Percentiles rank a stretch among this genome's conserved stretches.
Conservation (phyloP, 2,888 invertebrate species). For the Aspidapion aeneum region DNA sequence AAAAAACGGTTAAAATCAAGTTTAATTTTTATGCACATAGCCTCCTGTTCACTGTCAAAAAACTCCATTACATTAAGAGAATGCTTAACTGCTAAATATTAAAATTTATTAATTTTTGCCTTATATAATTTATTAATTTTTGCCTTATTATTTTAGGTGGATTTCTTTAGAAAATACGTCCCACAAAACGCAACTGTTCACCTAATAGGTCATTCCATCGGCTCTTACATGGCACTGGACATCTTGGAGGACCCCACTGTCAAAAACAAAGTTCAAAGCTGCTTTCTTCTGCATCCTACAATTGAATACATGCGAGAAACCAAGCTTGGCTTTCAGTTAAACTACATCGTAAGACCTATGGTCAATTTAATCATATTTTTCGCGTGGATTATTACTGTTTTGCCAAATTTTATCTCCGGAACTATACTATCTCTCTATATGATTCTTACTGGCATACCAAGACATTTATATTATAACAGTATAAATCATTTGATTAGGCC, state of each 20-base stretch:
- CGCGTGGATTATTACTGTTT: constrained; percentile 50
- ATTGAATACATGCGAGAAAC: constrained; percentile 77
- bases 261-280: constrained; percentile 55
- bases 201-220: constrained; percentile 89
- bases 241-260: constrained; percentile 60
- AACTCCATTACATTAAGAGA: too few relatives aligned
- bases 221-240: constrained; percentile 78
- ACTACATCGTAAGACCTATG: constrained; percentile 56
- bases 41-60: too few relatives aligned
- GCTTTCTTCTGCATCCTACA: constrained; percentile 82
- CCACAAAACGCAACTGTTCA: constrained; percentile 71
- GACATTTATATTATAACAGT: constrained; percentile 49
- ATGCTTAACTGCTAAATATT: too few relatives aligned
- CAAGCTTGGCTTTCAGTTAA: constrained; percentile 69
- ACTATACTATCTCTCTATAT: constrained; percentile 57
- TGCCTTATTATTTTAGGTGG: constrained; percentile 50
- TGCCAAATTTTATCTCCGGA: constrained; percentile 55
- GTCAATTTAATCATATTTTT: constrained; percentile 49
- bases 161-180: constrained; percentile 70
- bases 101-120: too few relatives aligned
- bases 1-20: too few relatives aligned
- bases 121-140: too few relatives aligned
- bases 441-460: constrained; percentile 53
- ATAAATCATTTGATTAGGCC: constrained; percentile 58
- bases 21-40: too few relatives aligned